Base-by-base conservation (phyloP, 1,140 invertebrate species). In the Yoshiicerus persimilis region DNA sequence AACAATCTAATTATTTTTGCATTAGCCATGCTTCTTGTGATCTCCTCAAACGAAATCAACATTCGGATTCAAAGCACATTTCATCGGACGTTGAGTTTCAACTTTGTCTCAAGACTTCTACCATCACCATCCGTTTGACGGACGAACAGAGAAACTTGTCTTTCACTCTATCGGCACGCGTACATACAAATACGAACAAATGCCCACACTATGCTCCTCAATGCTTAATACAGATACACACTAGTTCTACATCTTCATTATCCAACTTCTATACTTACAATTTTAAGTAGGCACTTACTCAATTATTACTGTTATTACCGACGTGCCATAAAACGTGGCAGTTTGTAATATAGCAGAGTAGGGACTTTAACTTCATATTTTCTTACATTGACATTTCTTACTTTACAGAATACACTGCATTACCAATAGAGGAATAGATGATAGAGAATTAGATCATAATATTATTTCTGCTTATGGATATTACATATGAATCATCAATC, bases 1-100 rank as follows among this genome's bases (percentile, higher is more conserved):
- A 83, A 83, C 77, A 83, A 83, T 83, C 77, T 83, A 83, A 83
- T 83, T 83, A 83, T 83, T 83, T 83, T 83, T 83, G 77, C 77
- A 83, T 83, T 83, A 83, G 77, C 38, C 38, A 41, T 83, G 77
- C 34, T 41, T 36, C 38, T 83, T 41, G 34, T 83, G 77, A 83
- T 83, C 34, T 36, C 23, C 34, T 36, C 23, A 41, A n/a, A 39
- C 34, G 77, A 83, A 83, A 83, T 83, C 77, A 83, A 34, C 20
- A 83, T 38, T 83, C 34, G 66, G 66, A 70, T 70, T 83, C 34
- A 83, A 34, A 38, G 23, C 77, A 83, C 77, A 83, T 83, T 83
- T 83, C 77, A 83, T 34, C 66, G 66, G 66, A 70, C 30, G 25
- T 27, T 70, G 4, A 70, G 66, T 30, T 47, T 70, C 30, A 70